Base-by-base conservation (phyloP, 2,888 invertebrate genomes). In the Drosophila robusta region DNA sequence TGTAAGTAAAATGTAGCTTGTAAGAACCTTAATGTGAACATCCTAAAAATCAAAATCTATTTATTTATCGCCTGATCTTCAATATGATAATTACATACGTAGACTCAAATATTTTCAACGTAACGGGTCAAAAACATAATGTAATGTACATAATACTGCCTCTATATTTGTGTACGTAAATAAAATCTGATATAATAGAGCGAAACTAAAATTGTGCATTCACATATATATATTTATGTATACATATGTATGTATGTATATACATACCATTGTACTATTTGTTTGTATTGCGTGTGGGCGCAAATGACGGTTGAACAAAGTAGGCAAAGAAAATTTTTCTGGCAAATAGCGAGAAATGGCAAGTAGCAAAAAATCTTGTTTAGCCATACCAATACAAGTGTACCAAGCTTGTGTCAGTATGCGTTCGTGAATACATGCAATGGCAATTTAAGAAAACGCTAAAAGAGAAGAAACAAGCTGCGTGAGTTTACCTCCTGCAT, bases 1-100 rank as follows among this genome's bases (percentile, higher is more conserved):
- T 65, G 90, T 90, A 68, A 90, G 91, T 85, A 60, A 47, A 12
- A 39, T 22, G 0, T n/a, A 39, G 18, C 18, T 18, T 18, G 18
- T 18, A 12, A 22, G 2, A 18, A 45, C 14, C 9, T 9, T 12
- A 9, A 14, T 7, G 8, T 24, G 7, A 29, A 29, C 4, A 7
- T 22, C 0, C 4, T 8, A 11, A 29, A 12, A 0, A 3, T 12
- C 12, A 34, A 34, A 34, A 34, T 34, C 1, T 2, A 9, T 3
- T 29, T 8, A 29, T 26, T 32, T 9, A 4, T 34, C 34, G 12
- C 4, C 34, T 34, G 34, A 34, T 34, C 34, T 11, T 34, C 34
- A 34, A 6, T 4, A 34, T 34, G 34, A 12, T 12, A 34, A 34
- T 34, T 29, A 34, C 34, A 12, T 34, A 12, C 8, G n/a, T 1